Evolutionary conservation across 2,888 invertebrate genomes (phyloP).

Genomic region (Dione vanillae): DNA sequence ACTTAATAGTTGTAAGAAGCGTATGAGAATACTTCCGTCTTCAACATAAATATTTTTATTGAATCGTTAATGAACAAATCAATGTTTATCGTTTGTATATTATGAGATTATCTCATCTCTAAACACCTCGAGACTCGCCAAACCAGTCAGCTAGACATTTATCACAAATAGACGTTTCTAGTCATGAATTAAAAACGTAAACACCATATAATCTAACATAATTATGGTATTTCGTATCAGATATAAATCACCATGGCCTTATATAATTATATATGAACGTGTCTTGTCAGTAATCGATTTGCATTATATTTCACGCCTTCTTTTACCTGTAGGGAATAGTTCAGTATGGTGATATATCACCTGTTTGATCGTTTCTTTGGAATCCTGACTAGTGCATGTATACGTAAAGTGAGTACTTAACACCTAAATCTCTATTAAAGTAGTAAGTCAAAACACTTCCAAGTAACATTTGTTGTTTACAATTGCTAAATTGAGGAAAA

Average conservation of each 20-base stretch:
- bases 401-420: conserved; percentile 49
- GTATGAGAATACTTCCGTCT: conserved; percentile 20
- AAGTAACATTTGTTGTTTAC: conserved; percentile 51
- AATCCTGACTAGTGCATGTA: background rate
- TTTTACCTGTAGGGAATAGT: conserved; percentile 64
- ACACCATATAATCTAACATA: conserved; percentile 56
- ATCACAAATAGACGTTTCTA: conserved; percentile 17
- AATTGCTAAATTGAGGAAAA: conserved; percentile 58
- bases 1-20: conserved; percentile 17
- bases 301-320: conserved; percentile 60
- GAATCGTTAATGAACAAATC: conserved; percentile 15
- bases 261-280: conserved; percentile 49
- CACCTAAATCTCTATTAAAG: conserved; percentile 55
- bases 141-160: conserved; percentile 23
- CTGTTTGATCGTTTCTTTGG: background rate
- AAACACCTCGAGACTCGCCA: conserved; percentile 11
- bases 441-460: conserved; percentile 56
- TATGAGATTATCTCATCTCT: conserved; percentile 3
- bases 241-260: conserved; percentile 41
- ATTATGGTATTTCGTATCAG: conserved; percentile 43
- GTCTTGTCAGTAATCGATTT: conserved; percentile 60
- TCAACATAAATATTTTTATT: conserved; percentile 18
- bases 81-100: conserved; percentile 1
- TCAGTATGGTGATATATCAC: background rate
- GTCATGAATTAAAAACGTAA: conserved; percentile 28